Evolutionary conservation across 2,797 vertebrate species (phyloP), one percentile per base, ranked within the genome.

Genomic region (Sitta carolinensis): DNA sequence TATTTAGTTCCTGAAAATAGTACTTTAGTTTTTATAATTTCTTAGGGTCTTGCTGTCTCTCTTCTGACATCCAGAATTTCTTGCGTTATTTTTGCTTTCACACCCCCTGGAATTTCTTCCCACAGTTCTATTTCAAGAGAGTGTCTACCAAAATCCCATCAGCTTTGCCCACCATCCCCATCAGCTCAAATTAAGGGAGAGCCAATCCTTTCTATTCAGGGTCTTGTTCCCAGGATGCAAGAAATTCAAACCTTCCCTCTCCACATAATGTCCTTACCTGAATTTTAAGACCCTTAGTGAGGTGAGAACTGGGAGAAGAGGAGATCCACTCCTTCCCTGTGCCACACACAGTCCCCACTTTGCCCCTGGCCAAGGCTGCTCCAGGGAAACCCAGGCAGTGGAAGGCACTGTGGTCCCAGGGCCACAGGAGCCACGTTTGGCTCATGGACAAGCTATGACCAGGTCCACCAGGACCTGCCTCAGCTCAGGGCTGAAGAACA

Each of bases 121-220:
- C 13, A 17, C 87, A 70, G 25, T 63, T 90, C 87, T 94, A 91
- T 93, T 96, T 95, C 73, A 72, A 66, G 73, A 91, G 5, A 87
- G 62, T 15, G 1, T 80, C 89, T 93, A 93, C 92, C 75, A 30
- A 80, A 95, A 94, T 91, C 93, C 84, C 32, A 26, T 83, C 92
- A 94, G 94, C 90, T 97, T 87, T 92, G 84, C 47, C 40, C 13
- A 3, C 77, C 16, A 5, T 85, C 84, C 81, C 86, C 50, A 48
- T 69, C 93, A 76, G 45, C 85, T 68, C 66, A 6, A 55, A 78
- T 91, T 93, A 93, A 87, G 45, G 90, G 78, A 92, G 75, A 97
- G 84, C 72, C 72, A 85, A 94, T 83, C 84, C 89, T 9, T 92
- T 89, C 81, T 85, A 27, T 64, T 72, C 78, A 48, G 54, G 47